Evolutionary conservation across 2,888 invertebrate species (phyloP), one percentile per base, ranked within the genome.

Genomic region (Morpho deidamia): DNA sequence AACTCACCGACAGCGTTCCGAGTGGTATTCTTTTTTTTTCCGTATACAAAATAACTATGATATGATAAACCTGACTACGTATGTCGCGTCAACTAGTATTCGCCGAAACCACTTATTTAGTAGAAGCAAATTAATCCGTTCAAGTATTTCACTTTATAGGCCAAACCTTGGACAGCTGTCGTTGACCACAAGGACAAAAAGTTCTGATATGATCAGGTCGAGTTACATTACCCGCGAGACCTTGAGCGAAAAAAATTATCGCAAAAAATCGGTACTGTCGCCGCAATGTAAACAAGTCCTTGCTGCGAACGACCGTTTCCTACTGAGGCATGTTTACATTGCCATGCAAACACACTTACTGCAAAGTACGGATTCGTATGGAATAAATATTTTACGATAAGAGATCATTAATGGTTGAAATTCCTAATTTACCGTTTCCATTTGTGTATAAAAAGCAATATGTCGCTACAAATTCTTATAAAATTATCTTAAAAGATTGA

Each of bases 141-240:
- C 81, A 82, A 83, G 83, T 78, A 83, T 80, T 81, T 76, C 46
- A 43, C 57, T 53, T 63, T 59, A 61, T 61, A 63, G 64, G 57
- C 63, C 49, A 63, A 64, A 60, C 78, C 78, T 73, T 70, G 69
- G 72, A 78, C 89, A 89, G 87, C 88, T 89, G 89, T 76, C 73
- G 68, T 79, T 86, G 86, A 88, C 89, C 87, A 75, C 88, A 85
- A 72, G 72, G 70, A 73, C 83, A 88, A 88, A 89, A 87, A 88
- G 71, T 73, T 66, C 76, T 71, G 89, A 88, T 89, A 88, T 74
- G 76, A 88, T 88, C 88, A 86, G 89, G 80, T 88, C 88, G 78
- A 76, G 78, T 89, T 89, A 83, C 88, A 80, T 80, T 66, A 78
- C 78, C 83, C 80, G 80, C 70, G 81, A 80, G 76, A 66, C 67